Conservation (phyloP, 1,140 invertebrate species). For the Hyposmocoma kahamanoa region DNA sequence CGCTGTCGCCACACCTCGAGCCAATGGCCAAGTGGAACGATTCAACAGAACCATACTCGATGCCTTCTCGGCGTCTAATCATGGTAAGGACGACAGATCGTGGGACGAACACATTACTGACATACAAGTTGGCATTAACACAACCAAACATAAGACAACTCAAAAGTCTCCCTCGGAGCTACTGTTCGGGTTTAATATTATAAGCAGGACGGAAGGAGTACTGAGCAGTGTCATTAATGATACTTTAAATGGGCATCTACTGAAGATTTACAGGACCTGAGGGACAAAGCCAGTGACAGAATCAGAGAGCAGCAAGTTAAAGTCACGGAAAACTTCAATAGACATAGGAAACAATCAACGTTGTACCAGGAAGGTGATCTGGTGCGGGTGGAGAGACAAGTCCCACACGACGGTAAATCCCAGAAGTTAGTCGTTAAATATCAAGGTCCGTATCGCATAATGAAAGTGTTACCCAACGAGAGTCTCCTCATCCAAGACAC, state of each 20-base stretch:
- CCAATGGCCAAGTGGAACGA: no score
- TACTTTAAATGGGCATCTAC: neutral
- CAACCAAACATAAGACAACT: conserved; percentile 5
- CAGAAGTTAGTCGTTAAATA: conserved; percentile 22
- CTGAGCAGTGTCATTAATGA: neutral
- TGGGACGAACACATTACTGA: conserved; percentile 5
- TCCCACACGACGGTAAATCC: conserved; percentile 16
- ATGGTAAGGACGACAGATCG: neutral
- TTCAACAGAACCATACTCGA: conserved; percentile 7
- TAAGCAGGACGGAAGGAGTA: neutral
- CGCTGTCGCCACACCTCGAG: conserved; percentile 24
- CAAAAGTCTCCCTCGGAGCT: neutral
- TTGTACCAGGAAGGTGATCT: conserved; percentile 16
- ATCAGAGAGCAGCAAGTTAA: conserved; percentile 16
- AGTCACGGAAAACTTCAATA: conserved; percentile 15
- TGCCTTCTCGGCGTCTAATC: neutral
- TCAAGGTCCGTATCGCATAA: conserved; percentile 19
- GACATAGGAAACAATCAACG: conserved; percentile 9
- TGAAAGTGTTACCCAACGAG: conserved; percentile 14
- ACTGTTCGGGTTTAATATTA: conserved; percentile 2
- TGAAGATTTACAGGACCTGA: neutral
- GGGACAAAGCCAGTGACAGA: conserved; percentile 5
- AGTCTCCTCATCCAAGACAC: no score
- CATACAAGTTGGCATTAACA: conserved; percentile 7
- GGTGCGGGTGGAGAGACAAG: no score